phyloP scores from a whole-genome alignment of 2,888 invertebrate genomes.

The Lamellibrachia columna region DNA sequence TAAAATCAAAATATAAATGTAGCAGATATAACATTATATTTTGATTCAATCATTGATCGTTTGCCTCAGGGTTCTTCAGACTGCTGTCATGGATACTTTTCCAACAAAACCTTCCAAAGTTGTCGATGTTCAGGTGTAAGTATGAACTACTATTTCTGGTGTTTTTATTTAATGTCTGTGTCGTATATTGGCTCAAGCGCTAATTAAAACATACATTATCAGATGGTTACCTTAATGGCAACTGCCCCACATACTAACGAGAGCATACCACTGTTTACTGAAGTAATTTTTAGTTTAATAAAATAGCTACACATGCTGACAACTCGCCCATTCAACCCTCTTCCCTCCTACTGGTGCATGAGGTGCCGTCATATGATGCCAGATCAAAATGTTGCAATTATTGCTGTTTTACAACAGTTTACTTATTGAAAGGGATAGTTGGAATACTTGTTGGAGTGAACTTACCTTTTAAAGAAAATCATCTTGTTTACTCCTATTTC shows the following conservation, averaged over 20 bases:
- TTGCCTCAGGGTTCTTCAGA: not conserved
- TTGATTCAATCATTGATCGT: not conserved
- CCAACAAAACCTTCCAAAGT: slow-evolving; percentile 16
- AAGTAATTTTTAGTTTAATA: too few species aligned
- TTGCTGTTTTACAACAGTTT: not conserved
- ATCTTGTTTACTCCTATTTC: not conserved
- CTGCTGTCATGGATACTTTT: slow-evolving; percentile 13
- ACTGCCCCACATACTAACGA: too few species aligned
- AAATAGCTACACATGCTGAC: too few species aligned
- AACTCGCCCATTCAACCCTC: too few species aligned
- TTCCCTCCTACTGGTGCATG: too few species aligned
- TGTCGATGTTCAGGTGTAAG: slow-evolving; percentile 19
- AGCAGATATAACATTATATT: too few species aligned
- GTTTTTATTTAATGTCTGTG: not conserved
- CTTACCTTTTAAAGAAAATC: not conserved
- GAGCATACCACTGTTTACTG: too few species aligned
- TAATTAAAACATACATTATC: too few species aligned
- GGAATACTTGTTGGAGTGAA: not conserved
- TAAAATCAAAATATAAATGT: too few species aligned
- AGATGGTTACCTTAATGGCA: too few species aligned
- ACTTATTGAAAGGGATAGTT: not conserved
- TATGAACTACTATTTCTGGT: not conserved
- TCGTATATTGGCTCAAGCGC: not conserved
- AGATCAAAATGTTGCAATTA: too few species aligned
- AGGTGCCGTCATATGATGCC: not conserved